Evolutionary conservation across 2,113 vertebrate species (phyloP), one percentile per base, ranked within the genome.

Genomic region (Strix uralensis): DNA sequence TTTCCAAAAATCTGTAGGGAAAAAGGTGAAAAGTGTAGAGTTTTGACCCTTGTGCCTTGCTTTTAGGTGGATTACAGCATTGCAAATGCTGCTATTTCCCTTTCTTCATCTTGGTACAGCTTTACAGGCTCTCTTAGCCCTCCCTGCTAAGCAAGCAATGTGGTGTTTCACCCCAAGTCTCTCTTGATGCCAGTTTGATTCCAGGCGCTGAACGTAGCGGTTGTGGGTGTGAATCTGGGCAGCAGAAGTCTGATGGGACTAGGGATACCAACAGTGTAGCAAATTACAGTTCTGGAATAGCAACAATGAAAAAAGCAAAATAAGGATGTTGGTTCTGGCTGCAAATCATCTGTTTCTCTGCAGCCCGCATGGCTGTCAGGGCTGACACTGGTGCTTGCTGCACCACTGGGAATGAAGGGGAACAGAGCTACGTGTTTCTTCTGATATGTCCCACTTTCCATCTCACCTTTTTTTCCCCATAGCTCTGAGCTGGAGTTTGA

Each of bases 401-500:
- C 29, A 15, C n/a, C 20, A 5, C 20, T 47, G 46, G 46, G 46
- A 47, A 47, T 13, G 21, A 46, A 70, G 13, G 23, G 32, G 29
- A 59, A 34, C 44, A 46, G 44, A 46, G 44, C 15, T 46, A 46
- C 17, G 0, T 32, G 7, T 4, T 3, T 36, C 42, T 84, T 63
- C 77, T 80, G 70, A 49, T 18, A 10, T 3, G 17, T 57, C 36
- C 52, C 42, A 4, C 26, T 89, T 63, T n/a, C n/a, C 38, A 3
- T 40, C 21, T 87, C 2, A 4, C 12, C 29, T 23, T 42, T 71
- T 30, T 83, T 34, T 4, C 25, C 25, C 25, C 0, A 1, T 20
- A 98, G 98, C 95, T 98, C 98, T 2, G 98, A 98, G 11, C 25
- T 92, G 66, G 98, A 98, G 38, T 86, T 86, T 18, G 96, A 97